These are phyloP conservation scores for Engraulis encrasicolus DNA, from an alignment of 2,113 vertebrate genomes.

Conservation along the genomic window DNA sequence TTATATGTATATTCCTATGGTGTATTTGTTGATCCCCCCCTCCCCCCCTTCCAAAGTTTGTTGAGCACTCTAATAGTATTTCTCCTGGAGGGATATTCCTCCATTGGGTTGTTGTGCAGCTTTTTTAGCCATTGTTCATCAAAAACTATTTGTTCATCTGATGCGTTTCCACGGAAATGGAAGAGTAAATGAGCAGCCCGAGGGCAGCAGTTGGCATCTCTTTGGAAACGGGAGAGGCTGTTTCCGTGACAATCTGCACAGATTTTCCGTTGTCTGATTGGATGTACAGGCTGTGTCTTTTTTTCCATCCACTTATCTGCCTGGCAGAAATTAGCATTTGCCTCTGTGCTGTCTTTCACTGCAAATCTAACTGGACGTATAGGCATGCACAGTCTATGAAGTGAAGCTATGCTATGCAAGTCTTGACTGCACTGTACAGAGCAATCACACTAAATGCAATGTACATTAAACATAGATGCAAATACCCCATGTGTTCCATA, in stretches of 20 bases:
- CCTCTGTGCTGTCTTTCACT: not conserved
- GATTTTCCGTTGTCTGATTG: not conserved
- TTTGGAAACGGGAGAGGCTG: not conserved
- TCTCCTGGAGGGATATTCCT: not conserved
- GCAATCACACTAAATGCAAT: not conserved
- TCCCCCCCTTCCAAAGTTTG: too few species aligned
- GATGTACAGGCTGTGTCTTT: not conserved
- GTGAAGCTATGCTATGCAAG: not conserved
- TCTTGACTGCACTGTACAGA: not conserved
- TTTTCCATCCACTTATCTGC: constrained; percentile 11
- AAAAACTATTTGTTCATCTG: not conserved
- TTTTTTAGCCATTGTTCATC: not conserved
- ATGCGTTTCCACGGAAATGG: not conserved
- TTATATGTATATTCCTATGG: too few species aligned
- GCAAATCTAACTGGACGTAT: not conserved
- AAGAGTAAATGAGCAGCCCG: not conserved
- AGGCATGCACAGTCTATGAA: too few species aligned
- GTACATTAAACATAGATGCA: too few species aligned
- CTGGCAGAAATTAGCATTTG: not conserved
- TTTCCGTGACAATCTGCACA: not conserved
- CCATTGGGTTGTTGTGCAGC: not conserved
- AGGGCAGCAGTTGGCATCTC: not conserved
- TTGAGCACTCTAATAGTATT: too few species aligned
- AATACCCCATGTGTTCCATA: too few species aligned
- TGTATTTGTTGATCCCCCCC: too few species aligned